These are phyloP conservation scores for Picathartes gymnocephalus DNA, from an alignment of 2,113 vertebrate species.

Conservation along the genomic window DNA sequence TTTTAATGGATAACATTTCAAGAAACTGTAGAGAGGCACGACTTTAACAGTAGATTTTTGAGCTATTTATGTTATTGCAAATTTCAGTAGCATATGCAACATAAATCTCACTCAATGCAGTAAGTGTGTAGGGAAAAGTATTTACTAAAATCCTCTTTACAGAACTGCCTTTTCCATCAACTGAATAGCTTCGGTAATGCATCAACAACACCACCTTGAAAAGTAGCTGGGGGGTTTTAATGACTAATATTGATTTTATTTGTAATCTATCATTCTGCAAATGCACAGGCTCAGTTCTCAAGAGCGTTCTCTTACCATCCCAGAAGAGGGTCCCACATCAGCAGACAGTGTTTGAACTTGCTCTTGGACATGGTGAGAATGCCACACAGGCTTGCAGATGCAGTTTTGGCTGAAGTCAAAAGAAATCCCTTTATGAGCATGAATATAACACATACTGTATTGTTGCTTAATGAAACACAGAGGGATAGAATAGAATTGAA, in stretches of 20 bases:
- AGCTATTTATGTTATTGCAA: not conserved
- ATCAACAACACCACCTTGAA: not conserved
- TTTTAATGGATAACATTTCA: constrained; percentile 35
- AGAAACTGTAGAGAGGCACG: not conserved
- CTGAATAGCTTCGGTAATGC: constrained; percentile 4
- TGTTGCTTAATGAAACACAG: not conserved
- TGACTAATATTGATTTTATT: constrained; percentile 35
- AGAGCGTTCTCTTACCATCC: accelerated
- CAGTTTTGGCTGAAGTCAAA: not conserved
- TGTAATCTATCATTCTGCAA: constrained; percentile 8
- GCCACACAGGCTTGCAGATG: not conserved
- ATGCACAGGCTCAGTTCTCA: not conserved
- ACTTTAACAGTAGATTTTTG: not conserved
- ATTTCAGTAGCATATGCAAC: constrained; percentile 1
- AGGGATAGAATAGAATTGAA: not conserved
- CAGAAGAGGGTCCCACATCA: not conserved
- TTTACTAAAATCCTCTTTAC: constrained; percentile 35
- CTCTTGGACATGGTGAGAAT: not conserved
- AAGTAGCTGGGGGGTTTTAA: not conserved
- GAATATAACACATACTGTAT: not conserved
- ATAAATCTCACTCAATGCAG: constrained; percentile 45
- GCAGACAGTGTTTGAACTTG: not conserved
- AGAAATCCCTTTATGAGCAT: not conserved
- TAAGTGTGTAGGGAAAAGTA: not conserved
- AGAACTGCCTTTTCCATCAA: constrained; percentile 21